Evolutionary conservation across 2,888 invertebrate species (phyloP).

Genomic region (Ormyrus rosae): DNA sequence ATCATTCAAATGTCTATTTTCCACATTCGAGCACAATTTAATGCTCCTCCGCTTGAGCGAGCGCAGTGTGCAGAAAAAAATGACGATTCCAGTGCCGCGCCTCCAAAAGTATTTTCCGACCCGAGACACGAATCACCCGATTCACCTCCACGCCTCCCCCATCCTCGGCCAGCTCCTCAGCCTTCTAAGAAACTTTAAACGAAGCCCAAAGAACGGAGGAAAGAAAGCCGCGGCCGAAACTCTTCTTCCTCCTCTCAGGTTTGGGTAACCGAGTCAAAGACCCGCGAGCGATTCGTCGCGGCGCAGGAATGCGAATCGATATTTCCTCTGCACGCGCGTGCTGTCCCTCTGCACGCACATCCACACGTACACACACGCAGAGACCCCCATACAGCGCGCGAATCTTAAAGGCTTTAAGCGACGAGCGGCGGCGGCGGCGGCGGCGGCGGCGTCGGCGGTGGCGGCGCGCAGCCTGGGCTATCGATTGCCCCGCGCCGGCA

Average conservation of each 20-base stretch:
- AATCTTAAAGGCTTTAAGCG: conserved; percentile 51
- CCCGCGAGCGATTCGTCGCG: conserved; percentile 35
- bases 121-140: no score
- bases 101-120: no score
- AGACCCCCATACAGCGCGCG: background rate
- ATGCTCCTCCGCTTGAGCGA: no score
- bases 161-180: background rate
- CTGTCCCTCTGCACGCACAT: background rate
- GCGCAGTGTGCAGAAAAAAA: no score
- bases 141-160: background rate
- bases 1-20: no score
- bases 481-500: conserved; percentile 40
- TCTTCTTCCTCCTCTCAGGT: background rate
- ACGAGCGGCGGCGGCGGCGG: background rate
- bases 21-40: no score
- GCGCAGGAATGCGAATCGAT: conserved; percentile 45
- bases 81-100: no score
- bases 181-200: background rate
- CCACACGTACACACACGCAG: background rate
- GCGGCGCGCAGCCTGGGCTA: conserved; percentile 21
- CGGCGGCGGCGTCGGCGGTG: background rate
- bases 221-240: background rate
- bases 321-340: conserved; percentile 12
- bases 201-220: no score
- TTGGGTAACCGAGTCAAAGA: conserved; percentile 47